These are phyloP conservation scores for Clivina fossor DNA, from an alignment of 2,888 invertebrate species.

Conservation along the genomic window DNA sequence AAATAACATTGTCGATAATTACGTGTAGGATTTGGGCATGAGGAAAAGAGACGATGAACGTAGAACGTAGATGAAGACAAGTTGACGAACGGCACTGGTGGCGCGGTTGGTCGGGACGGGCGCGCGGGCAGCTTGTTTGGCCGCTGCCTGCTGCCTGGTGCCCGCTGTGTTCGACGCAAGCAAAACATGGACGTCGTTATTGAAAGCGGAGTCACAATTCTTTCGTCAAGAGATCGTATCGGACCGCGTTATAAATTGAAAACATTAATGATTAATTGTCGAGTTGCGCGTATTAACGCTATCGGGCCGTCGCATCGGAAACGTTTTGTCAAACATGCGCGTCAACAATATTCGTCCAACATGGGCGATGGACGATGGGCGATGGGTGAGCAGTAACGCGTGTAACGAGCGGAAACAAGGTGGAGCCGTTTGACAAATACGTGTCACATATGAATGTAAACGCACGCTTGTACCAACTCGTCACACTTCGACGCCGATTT, in stretches of 20 bases:
- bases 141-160: too few relatives aligned
- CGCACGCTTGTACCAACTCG: too few relatives aligned
- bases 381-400: conserved; percentile 12
- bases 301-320: conserved; percentile 25
- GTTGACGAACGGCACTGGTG: too few relatives aligned
- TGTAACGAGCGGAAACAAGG: conserved; percentile 37
- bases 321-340: conserved; percentile 28
- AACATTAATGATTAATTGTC: conserved; percentile 31
- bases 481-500: too few relatives aligned
- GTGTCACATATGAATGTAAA: too few relatives aligned
- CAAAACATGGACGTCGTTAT: conserved; percentile 13
- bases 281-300: conserved; percentile 27
- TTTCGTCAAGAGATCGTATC: conserved; percentile 21
- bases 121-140: too few relatives aligned
- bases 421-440: conserved; percentile 47
- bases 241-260: conserved; percentile 29
- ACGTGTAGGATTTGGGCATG: too few relatives aligned
- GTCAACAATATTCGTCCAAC: neutral
- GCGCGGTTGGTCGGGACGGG: too few relatives aligned
- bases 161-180: conserved; percentile 4
- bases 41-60: too few relatives aligned
- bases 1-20: too few relatives aligned
- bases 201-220: conserved; percentile 26
- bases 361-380: neutral
- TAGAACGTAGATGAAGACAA: too few relatives aligned